phyloP scores from a whole-genome alignment of 92 coral and sea anemone genomes.

The Epizoanthus illoricatus region DNA sequence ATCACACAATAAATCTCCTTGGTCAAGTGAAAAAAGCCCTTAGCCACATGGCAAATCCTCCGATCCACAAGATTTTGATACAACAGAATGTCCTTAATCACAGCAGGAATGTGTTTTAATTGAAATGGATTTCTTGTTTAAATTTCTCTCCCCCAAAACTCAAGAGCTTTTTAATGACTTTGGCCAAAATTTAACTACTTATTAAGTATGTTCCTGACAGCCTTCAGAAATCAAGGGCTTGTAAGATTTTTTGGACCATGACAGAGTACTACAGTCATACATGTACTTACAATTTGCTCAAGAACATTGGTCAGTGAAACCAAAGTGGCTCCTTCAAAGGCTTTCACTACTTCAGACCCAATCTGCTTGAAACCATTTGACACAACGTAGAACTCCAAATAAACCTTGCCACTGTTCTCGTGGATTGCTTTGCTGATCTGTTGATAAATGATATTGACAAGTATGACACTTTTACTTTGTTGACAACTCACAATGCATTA shows the following conservation, averaged over 20 bases:
- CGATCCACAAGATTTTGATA: too few species aligned
- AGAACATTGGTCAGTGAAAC: constrained; percentile 53
- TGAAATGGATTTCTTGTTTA: too few species aligned
- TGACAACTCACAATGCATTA: neutral
- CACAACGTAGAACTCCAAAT: constrained; percentile 72
- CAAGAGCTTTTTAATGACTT: too few species aligned
- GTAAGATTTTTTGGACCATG: neutral
- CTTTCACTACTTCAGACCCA: constrained; percentile 55
- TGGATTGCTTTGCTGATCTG: constrained; percentile 63
- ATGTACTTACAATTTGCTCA: constrained; percentile 59
- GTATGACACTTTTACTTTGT: neutral
- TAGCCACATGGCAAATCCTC: too few species aligned
- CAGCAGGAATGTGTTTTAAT: too few species aligned
- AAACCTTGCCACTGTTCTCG: constrained; percentile 60
- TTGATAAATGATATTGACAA: neutral
- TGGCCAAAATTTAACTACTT: too few species aligned
- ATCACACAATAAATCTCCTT: too few species aligned
- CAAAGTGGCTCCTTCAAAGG: constrained; percentile 55
- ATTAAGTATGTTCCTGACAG: too few species aligned
- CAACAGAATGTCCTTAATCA: too few species aligned
- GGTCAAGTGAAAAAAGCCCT: too few species aligned
- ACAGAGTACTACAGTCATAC: neutral
- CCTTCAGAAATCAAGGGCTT: neutral
- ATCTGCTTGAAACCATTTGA: constrained; percentile 51
- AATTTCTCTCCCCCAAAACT: too few species aligned